Conservation (phyloP, 1,140 invertebrate species). For the Pseudoatta argentina region DNA sequence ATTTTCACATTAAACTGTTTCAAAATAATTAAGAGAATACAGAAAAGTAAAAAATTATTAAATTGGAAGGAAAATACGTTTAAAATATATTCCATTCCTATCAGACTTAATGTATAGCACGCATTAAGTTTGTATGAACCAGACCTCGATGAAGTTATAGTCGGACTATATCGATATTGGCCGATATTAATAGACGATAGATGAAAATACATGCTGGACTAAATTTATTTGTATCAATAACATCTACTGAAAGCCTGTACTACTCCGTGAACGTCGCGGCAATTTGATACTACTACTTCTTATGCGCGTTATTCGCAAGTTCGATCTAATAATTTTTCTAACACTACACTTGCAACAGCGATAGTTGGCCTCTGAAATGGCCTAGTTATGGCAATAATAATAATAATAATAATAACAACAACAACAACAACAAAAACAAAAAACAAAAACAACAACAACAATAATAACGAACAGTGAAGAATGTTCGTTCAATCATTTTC, state of each 20-base stretch:
- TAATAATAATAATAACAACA: neutral
- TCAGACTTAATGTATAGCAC: conserved; percentile 9
- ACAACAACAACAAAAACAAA: too few species aligned
- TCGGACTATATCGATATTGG: conserved; percentile 42
- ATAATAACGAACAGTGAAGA: neutral
- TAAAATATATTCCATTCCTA: neutral
- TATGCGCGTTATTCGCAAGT: neutral
- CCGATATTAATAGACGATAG: conserved; percentile 59
- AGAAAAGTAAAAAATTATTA: too few species aligned
- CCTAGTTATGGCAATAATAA: neutral
- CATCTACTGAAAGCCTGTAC: conserved; percentile 14
- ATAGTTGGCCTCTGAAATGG: too few species aligned
- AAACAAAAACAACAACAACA: neutral
- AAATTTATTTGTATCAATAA: conserved; percentile 63
- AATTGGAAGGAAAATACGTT: neutral
- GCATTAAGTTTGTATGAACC: conserved; percentile 47
- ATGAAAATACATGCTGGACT: conserved; percentile 57
- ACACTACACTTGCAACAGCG: neutral
- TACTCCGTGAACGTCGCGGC: neutral
- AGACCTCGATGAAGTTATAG: conserved; percentile 55
- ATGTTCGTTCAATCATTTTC: neutral
- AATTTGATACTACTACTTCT: conserved; percentile 39
- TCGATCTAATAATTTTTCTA: neutral
- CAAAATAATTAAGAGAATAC: neutral
- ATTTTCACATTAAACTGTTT: neutral